Base-by-base conservation (phyloP, 2,888 invertebrate genomes). In the Seladonia tumulorum region DNA sequence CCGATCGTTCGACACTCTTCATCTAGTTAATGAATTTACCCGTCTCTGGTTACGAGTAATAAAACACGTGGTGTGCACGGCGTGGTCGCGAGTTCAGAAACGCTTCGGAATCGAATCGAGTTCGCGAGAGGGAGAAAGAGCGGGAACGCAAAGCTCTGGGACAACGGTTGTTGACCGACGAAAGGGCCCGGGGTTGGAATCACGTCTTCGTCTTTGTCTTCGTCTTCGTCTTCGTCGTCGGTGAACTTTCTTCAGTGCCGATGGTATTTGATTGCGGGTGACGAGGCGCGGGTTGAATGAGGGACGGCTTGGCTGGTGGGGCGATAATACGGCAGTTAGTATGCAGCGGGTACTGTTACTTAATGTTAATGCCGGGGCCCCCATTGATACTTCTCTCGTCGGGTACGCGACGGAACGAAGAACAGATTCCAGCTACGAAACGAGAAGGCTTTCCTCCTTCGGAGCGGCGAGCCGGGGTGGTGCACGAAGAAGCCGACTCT, bases 261-360 rank as follows among this genome's bases (percentile, higher is more conserved):
- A 88, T 83, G 75, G 90, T 90, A 92, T 92, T 93, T 89, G 93
- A 92, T 91, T 91, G 90, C 90, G 90, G 63, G 78, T 85, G 88
- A 87, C 80, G 88, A 82, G 83, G 39, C 80, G 83, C 89, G 89
- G 89, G 88, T 45, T 92, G 92, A 92, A 92, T 89, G 91, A 91
- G 79, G 60, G 45, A 87, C 68, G 71, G 53, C 87, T 39, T 68
- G 47, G 74, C 42, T 79, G 89, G 88, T 88, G 85, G 90, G 92
- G 92, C 92, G 93, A 92, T 94, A 94, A 94, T 94, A 90, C 90
- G 92, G 93, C 93, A 92, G 93, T 94, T 94, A 93, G 90, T 91
- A 90, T 90, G 88, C 92, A 87, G 86, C 89, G 75, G 88, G 90
- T 93, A 93, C 93, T 91, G 92, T 93, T 93, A 93, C 91, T 92